These are phyloP conservation scores for Seriola rivoliana DNA, from an alignment of 2,113 vertebrate species.

Conservation along the genomic window DNA sequence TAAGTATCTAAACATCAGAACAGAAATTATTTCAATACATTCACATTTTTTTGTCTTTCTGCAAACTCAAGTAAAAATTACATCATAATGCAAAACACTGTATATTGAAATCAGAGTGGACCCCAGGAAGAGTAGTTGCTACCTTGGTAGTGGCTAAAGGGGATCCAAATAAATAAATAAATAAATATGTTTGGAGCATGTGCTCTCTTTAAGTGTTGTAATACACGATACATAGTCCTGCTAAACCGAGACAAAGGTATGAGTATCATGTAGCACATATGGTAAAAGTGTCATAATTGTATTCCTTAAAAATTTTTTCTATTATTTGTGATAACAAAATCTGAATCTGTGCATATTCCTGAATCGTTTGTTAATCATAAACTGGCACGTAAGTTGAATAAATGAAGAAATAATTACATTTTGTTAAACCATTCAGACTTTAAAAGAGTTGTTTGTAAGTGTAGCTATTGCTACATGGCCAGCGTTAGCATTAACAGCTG, in stretches of 20 bases:
- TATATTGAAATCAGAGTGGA: too few relatives aligned
- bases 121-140: too few relatives aligned
- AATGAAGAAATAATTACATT: not conserved
- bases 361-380: not conserved
- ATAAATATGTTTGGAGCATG: not conserved
- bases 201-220: not conserved
- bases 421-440: conserved; percentile 3
- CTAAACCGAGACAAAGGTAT: not conserved
- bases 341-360: not conserved
- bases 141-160: not conserved
- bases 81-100: too few relatives aligned
- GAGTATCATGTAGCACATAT: not conserved
- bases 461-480: too few relatives aligned
- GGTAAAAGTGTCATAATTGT: not conserved
- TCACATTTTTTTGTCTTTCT: too few relatives aligned
- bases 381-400: not conserved
- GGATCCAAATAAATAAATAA: not conserved
- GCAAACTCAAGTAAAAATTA: too few relatives aligned
- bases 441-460: not conserved
- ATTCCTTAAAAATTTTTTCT: not conserved
- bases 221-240: not conserved
- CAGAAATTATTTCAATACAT: not conserved
- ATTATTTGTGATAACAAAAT: not conserved
- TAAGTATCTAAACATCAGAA: conserved; percentile 80
- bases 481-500: too few relatives aligned